Evolutionary conservation across 2,888 invertebrate species (phyloP), one percentile per base, ranked within the genome.

Genomic region (Andrena praecox): DNA sequence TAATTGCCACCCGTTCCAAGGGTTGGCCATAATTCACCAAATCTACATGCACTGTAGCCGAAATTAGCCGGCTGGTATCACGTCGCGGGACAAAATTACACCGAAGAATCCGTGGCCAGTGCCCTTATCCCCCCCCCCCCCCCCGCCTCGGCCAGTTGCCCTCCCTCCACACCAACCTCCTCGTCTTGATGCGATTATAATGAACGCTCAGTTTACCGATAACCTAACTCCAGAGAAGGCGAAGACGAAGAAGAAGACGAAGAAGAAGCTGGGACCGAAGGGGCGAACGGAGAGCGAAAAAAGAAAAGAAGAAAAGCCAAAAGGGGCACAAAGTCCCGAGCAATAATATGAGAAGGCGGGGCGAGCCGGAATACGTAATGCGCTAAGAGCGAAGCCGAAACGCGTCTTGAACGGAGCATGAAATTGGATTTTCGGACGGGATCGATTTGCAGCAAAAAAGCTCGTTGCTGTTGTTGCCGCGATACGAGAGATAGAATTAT

Each of bases 131-230:
- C 76, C 64, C 20, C 20, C 77, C 81, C 69, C 76, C 64, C 20
- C 20, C 77, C 69, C 12, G 54, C 76, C 73, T 71, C 73, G 77
- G 68, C 56, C 74, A 73, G 71, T 76, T 75, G 69, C 80, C 74
- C 73, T 84, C 54, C 79, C 77, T 60, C 80, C 56, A 56, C 80
- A 84, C 76, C 85, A 77, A 80, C 80, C 84, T 88, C 79, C 84
- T 82, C 79, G 85, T 85, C 89, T 90, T 93, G 93, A 93, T 93
- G 92, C 91, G 93, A 93, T 93, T 93, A 93, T 93, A 93, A 93
- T 93, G 91, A 92, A 91, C 89, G 90, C 90, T 92, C 90, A 89
- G 91, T 88, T 93, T 92, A 92, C 92, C 90, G 90, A 91, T 91
- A 89, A 85, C 83, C 88, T 78, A 86, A 85, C 85, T 75, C 82